Evolutionary conservation across 2,797 vertebrate species (phyloP), one percentile per base, ranked within the genome.

Genomic region (Pipistrellus nathusii): DNA sequence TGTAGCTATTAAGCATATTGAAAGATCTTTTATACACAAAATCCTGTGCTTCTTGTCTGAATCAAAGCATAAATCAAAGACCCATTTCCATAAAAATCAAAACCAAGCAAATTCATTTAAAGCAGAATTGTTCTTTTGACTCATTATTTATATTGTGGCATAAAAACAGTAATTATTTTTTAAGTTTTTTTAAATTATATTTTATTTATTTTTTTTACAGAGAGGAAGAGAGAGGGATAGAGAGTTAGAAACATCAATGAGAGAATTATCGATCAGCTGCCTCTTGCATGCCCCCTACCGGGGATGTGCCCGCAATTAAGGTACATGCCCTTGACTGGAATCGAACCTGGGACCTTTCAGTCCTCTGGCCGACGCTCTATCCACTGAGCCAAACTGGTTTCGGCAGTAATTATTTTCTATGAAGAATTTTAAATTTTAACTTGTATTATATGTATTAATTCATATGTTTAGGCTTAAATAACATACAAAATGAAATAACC

Each of bases 1-100:
- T 86, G 57, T 48, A 94, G 90, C 85, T 95, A 95, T 95, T 93
- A 95, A 95, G 27, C 41, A 75, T 76, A 87, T 59, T 91, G 82
- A 90, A 94, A 92, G 86, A 92, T 78, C 51, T 72, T 90, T 76
- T 92, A 78, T 69, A 84, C n/a, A 85, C 46, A 81, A 32, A 93
- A 92, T 80, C 14, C 17, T 90, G 87, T 96, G 78, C 46, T 88
- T 93, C 75, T 66, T 89, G 8, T 68, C 76, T 81, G 46, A 91
- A 92, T 93, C 86, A 91, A 94, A 93, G 38, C 38, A 78, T 46
- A 91, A 88, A 88, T n/a, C 55, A 87, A 97, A 69, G 83, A 77
- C 85, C 10, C 30, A 32, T 92, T 87, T 46, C 38, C 14, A 57
- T 44, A 41, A 73, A 77, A 9, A 88, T 55, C 69, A 59, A 82